phyloP scores from a whole-genome alignment of 2,888 invertebrate genomes.

The Pecten maximus region DNA sequence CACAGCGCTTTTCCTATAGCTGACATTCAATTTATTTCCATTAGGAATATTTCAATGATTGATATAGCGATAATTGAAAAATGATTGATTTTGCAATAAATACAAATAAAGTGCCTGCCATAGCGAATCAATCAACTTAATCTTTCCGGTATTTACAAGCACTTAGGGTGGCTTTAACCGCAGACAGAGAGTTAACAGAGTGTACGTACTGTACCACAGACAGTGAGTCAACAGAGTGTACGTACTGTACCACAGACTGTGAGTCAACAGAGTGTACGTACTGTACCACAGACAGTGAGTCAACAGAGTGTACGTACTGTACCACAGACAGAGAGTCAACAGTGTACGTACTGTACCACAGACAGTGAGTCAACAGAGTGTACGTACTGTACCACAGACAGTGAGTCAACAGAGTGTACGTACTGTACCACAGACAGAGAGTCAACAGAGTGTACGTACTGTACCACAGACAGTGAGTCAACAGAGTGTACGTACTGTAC shows the following conservation, averaged over 20 bases:
- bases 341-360: neutral
- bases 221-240: neutral
- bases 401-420: too few species aligned
- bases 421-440: too few species aligned
- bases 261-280: neutral
- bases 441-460: too few species aligned
- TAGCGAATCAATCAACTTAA: neutral
- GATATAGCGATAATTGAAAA: neutral
- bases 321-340: too few species aligned
- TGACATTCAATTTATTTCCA: neutral
- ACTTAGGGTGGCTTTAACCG: neutral
- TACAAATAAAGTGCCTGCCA: neutral
- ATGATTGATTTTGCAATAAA: neutral
- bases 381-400: too few species aligned
- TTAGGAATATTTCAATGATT: conserved; percentile 10
- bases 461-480: too few species aligned
- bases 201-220: neutral
- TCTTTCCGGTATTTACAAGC: neutral
- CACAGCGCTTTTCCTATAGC: neutral
- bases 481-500: too few species aligned
- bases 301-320: neutral
- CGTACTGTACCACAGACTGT: neutral
- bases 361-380: too few species aligned
- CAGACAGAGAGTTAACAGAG: neutral
- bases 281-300: neutral